Conservation (phyloP, 2,888 invertebrate genomes). For the Diogma glabrata region DNA sequence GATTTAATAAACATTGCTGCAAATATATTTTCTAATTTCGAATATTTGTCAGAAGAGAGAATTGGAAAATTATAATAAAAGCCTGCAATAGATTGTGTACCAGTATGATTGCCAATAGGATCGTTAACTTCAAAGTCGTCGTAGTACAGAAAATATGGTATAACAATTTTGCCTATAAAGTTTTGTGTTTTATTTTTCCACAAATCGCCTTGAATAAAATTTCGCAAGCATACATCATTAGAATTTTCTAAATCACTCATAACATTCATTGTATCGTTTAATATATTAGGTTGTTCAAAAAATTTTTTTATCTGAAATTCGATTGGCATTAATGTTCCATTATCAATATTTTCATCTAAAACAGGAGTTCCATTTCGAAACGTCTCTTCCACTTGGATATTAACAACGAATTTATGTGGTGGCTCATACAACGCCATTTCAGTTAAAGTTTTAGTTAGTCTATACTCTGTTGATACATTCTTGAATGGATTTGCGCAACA, state of each 20-base stretch:
- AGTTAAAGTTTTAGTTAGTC: neutral
- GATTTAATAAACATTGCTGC: conserved; percentile 15
- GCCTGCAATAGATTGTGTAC: conserved; percentile 15
- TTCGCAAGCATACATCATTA: conserved; percentile 12
- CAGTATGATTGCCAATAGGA: conserved; percentile 15
- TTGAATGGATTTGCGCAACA: neutral
- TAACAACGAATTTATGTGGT: neutral
- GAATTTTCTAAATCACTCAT: conserved; percentile 3
- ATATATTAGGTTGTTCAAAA: conserved; percentile 15
- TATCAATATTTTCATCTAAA: conserved; percentile 13
- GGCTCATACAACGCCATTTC: neutral
- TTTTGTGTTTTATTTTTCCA: conserved; percentile 12
- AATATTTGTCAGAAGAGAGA: conserved; percentile 9
- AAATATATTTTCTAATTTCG: conserved; percentile 15
- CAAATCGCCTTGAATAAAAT: conserved; percentile 14
- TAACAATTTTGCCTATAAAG: conserved; percentile 10
- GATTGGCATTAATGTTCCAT: conserved; percentile 15
- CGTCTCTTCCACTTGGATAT: neutral
- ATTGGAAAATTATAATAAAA: conserved; percentile 16
- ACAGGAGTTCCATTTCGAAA: conserved; percentile 13
- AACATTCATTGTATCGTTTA: conserved; percentile 10
- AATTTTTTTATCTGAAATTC: conserved; percentile 17
- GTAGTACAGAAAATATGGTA: conserved; percentile 13
- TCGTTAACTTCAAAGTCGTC: conserved; percentile 16
- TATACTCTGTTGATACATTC: neutral